Evolutionary conservation across 2,797 vertebrate species (phyloP).

Genomic region (Momotus momota): DNA sequence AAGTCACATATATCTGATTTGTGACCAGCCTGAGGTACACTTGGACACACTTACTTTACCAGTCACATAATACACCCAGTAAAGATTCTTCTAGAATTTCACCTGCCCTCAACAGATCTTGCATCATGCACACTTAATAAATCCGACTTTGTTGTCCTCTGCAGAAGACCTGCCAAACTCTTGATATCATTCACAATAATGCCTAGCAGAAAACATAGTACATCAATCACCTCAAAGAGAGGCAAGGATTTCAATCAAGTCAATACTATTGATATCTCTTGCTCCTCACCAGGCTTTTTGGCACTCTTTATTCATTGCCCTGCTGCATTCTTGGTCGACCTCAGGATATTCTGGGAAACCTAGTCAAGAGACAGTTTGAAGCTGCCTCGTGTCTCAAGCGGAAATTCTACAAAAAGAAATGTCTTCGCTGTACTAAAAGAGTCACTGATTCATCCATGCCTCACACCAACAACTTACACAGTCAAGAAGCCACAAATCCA

Average conservation of each 20-base stretch:
- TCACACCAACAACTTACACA: neutral
- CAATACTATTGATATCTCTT: neutral
- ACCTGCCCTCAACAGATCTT: neutral
- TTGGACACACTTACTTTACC: conserved; percentile 1
- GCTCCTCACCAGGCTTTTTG: neutral
- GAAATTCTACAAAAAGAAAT: neutral
- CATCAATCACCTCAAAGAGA: neutral
- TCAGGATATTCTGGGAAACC: neutral
- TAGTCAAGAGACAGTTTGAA: neutral
- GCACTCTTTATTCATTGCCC: neutral
- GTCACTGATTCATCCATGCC: neutral
- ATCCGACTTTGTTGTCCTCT: neutral
- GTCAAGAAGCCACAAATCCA: neutral
- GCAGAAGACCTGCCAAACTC: neutral
- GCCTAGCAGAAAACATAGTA: neutral
- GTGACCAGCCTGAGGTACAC: neutral
- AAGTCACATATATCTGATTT: conserved; percentile 41
- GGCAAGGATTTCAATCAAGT: neutral
- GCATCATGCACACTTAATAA: neutral
- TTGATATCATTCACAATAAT: neutral
- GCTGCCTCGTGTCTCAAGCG: neutral
- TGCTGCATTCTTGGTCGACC: neutral
- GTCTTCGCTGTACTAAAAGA: neutral
- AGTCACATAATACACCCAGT: neutral
- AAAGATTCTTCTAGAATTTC: conserved; percentile 6